phyloP scores from a whole-genome alignment of 2,797 vertebrate genomes.

The Labroides dimidiatus region DNA sequence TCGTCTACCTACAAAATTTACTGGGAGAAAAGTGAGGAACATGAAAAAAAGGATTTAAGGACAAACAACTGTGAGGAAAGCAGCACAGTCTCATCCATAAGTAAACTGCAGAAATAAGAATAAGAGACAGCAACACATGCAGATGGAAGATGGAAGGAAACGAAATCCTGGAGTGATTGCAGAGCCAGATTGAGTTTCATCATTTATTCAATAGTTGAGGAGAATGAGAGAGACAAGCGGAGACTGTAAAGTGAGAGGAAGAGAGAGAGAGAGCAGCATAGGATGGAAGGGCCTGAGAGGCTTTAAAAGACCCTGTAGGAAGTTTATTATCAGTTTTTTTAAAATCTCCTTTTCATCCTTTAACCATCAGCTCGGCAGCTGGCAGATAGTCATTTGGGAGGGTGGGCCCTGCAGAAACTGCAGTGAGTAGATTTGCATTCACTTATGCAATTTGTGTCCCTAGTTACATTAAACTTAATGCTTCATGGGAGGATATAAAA shows the following conservation, averaged over 20 bases:
- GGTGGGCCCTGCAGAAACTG: slow-evolving; percentile 1
- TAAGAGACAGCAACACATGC: slow-evolving; percentile 26
- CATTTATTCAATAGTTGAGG: slow-evolving; percentile 72
- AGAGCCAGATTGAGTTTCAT: slow-evolving; percentile 68
- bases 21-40: slow-evolving; percentile 14
- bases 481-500: slow-evolving; percentile 1
- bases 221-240: slow-evolving; percentile 43
- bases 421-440: slow-evolving; percentile 48
- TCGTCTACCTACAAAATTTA: slow-evolving; percentile 17
- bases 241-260: slow-evolving; percentile 38
- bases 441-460: slow-evolving; percentile 20
- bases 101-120: slow-evolving; percentile 45
- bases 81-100: slow-evolving; percentile 32
- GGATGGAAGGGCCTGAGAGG: slow-evolving; percentile 50
- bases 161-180: slow-evolving; percentile 57
- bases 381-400: slow-evolving; percentile 30
- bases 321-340: slow-evolving; percentile 69
- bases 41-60: slow-evolving; percentile 13
- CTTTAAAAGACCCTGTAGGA: slow-evolving; percentile 61
- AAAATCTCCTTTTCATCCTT: slow-evolving; percentile 60
- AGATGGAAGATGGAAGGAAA: slow-evolving; percentile 43
- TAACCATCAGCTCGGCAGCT: slow-evolving; percentile 51
- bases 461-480: slow-evolving; percentile 13
- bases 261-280: slow-evolving; percentile 23
- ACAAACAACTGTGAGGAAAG: slow-evolving; percentile 36